These are phyloP conservation scores for Zygogramma bicolorata DNA, from an alignment of 2,888 invertebrate species.

Conservation along the genomic window DNA sequence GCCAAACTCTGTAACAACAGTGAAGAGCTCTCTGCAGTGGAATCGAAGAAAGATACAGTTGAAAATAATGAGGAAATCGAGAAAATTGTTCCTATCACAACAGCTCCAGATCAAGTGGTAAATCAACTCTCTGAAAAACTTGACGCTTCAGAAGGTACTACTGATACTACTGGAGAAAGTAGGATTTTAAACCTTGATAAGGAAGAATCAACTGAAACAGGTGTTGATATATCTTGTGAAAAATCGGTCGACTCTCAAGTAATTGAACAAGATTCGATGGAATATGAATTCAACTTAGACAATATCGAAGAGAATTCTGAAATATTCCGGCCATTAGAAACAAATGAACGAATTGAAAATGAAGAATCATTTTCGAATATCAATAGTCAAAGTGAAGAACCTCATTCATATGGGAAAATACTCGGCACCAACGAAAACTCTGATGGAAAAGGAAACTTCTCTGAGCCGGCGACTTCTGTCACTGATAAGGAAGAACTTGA, in stretches of 20 bases:
- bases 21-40: neutral
- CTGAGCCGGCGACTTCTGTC: neutral
- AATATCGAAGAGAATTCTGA: slow-evolving; percentile 47
- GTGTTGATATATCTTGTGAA: neutral
- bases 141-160: neutral
- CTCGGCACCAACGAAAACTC: neutral
- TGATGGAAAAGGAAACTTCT: neutral
- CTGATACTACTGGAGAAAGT: slow-evolving; percentile 5
- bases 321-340: neutral
- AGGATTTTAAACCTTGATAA: neutral
- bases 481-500: neutral
- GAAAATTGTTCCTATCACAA: too few species aligned
- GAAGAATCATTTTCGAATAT: neutral
- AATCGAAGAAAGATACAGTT: neutral
- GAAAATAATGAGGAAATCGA: neutral
- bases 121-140: too few species aligned
- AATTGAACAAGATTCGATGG: slow-evolving; percentile 23
- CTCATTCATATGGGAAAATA: neutral
- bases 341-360: slow-evolving; percentile 25
- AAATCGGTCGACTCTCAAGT: neutral
- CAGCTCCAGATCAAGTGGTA: too few species aligned
- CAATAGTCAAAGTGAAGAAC: neutral
- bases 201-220: neutral
- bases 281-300: slow-evolving; percentile 54
- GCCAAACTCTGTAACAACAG: neutral